Evolutionary conservation across 1,140 invertebrate species (phyloP), one percentile per base, ranked within the genome.

Genomic region (Ectropis grisescens): DNA sequence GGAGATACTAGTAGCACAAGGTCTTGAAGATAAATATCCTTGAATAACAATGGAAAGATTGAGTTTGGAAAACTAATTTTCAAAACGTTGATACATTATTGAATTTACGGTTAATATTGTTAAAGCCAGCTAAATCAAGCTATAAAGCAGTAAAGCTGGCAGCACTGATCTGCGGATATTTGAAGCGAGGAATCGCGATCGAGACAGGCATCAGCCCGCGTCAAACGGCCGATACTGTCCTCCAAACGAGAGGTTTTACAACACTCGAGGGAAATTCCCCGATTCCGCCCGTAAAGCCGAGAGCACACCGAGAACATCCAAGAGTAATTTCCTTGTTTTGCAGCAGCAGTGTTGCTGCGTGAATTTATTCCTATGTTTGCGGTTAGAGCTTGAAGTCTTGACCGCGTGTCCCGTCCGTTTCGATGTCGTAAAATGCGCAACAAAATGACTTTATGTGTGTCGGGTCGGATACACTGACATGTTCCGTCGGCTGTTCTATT

Each of bases 241-340:
- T 52, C 58, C 49, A 54, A 58, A 51, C 41, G 47, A 50, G 46
- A 56, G 60, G 38, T 56, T 65, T 68, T 70, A 78, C 49, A 55
- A 49, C 58, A 66, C 72, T 68, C 70, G 24, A 33, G 72, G 72
- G 72, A 79, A 79, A 79, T 79, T 56, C 59, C 37, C 39, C 62
- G 65, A 68, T 64, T 66, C 65, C 48, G 24, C 42, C 45, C 44
- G 51, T 68, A 68, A 64, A 61, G 60, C 41, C 49, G 33, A 52
- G 58, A 57, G 48, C 48, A 49, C 42, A 43, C 33, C 26, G 37
- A 42, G 38, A 52, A 41, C 38, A 51, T 56, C 49, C 47, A 57
- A 50, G 48, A 48, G 56, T 50, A 56, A 59, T 49, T 48, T 52
- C 40, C 45, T 11, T 41, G 36, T 51, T 49, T 41, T 43, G 47